phyloP scores from a whole-genome alignment of 2,888 invertebrate species.

The Torymus texanus region DNA sequence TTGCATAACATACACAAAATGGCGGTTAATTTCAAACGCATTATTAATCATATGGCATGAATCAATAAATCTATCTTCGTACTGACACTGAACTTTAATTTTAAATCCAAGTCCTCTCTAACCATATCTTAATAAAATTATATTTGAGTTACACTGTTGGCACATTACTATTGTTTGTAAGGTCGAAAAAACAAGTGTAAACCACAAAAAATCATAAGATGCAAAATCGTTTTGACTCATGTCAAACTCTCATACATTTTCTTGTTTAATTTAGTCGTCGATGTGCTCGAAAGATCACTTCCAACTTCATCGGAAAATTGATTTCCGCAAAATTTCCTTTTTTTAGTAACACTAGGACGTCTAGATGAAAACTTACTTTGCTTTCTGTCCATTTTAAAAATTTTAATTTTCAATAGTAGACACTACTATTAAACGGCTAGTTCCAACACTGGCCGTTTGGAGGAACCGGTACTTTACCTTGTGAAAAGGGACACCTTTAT shows the following conservation, averaged over 20 bases:
- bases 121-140: conserved; percentile 54
- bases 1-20: conserved; percentile 20
- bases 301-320: conserved; percentile 6
- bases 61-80: conserved; percentile 54
- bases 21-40: conserved; percentile 25
- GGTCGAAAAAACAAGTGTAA: conserved; percentile 46
- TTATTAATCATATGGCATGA: conserved; percentile 11
- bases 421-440: neutral
- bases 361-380: neutral
- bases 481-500: neutral
- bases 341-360: conserved; percentile 13
- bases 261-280: conserved; percentile 16
- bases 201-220: conserved; percentile 52
- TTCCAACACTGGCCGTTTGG: neutral
- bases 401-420: neutral
- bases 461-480: neutral
- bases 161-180: conserved; percentile 49
- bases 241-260: too few species aligned
- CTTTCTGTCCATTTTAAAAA: conserved; percentile 10
- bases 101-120: conserved; percentile 57
- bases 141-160: conserved; percentile 52
- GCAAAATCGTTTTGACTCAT: conserved; percentile 32
- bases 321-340: conserved; percentile 27
- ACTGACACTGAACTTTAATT: conserved; percentile 54
- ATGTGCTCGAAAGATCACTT: conserved; percentile 24